phyloP scores from a whole-genome alignment of 1,140 invertebrate genomes.

The Diorhabda elongata region DNA sequence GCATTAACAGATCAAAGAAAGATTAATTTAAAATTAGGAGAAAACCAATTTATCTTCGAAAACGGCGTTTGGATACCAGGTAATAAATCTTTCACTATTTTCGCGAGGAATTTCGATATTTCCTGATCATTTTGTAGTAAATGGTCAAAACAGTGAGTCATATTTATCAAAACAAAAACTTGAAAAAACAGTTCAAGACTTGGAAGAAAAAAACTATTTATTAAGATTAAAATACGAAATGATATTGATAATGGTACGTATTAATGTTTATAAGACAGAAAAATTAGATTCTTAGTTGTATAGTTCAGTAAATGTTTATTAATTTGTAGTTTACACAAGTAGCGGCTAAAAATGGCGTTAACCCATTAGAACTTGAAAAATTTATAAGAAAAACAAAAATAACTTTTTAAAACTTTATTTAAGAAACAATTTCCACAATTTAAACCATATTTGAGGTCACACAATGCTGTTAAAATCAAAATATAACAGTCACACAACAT shows the following conservation, averaged over 20 bases:
- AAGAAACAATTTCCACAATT: too few species aligned
- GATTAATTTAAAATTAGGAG: conserved; percentile 5
- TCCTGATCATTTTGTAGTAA: too few species aligned
- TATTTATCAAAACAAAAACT: conserved; percentile 8
- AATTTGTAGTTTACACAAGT: conserved; percentile 5
- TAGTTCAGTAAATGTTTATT: background rate
- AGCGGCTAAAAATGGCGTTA: background rate
- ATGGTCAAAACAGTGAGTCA: background rate
- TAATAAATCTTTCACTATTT: background rate
- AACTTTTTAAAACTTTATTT: too few species aligned
- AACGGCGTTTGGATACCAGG: conserved; percentile 12
- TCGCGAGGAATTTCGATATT: background rate
- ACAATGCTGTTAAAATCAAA: too few species aligned
- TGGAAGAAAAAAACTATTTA: conserved; percentile 15
- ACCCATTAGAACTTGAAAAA: background rate
- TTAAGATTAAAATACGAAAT: conserved; percentile 14
- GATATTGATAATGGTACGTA: conserved; percentile 13
- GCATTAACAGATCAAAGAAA: conserved; percentile 3
- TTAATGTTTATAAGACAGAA: too few species aligned
- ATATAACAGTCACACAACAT: too few species aligned
- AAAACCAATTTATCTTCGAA: conserved; percentile 5
- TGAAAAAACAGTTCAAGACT: conserved; percentile 7
- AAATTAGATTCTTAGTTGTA: background rate
- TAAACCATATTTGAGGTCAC: too few species aligned
- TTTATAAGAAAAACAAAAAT: background rate